phyloP scores from a whole-genome alignment of 2,888 invertebrate species.

The Leucoma salicis region DNA sequence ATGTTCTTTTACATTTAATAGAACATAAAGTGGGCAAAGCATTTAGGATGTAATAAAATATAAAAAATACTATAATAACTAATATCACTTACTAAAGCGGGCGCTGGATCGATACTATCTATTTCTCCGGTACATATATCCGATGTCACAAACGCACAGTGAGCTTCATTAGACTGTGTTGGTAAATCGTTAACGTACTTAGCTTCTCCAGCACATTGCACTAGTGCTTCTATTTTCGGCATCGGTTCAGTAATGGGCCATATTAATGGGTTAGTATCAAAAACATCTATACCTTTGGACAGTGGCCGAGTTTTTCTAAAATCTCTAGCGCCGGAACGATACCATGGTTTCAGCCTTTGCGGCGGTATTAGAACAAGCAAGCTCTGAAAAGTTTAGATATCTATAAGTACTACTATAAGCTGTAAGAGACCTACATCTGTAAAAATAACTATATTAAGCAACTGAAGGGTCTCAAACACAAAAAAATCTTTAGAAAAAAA shows the following conservation, averaged over 20 bases:
- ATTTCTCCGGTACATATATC: slow-evolving; percentile 81
- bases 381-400: slow-evolving; percentile 56
- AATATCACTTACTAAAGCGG: slow-evolving; percentile 80
- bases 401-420: too few relatives aligned
- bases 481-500: too few relatives aligned
- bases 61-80: not conserved
- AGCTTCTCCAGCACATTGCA: slow-evolving; percentile 86
- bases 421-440: too few relatives aligned
- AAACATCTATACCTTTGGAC: slow-evolving; percentile 84
- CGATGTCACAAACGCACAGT: slow-evolving; percentile 84
- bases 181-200: slow-evolving; percentile 85
- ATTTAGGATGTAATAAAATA: too few relatives aligned
- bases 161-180: slow-evolving; percentile 82
- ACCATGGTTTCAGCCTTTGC: slow-evolving; percentile 60
- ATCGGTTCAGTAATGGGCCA: slow-evolving; percentile 87
- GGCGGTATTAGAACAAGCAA: slow-evolving; percentile 75
- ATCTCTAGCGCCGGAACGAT: slow-evolving; percentile 74
- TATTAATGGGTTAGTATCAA: slow-evolving; percentile 82
- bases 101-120: slow-evolving; percentile 80
- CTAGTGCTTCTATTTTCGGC: slow-evolving; percentile 83
- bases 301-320: slow-evolving; percentile 78
- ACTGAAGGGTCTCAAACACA: too few relatives aligned
- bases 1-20: too few relatives aligned
- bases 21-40: too few relatives aligned
- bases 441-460: too few relatives aligned